These are phyloP conservation scores for Egretta garzetta DNA, from an alignment of 2,113 vertebrate species.

Conservation along the genomic window DNA sequence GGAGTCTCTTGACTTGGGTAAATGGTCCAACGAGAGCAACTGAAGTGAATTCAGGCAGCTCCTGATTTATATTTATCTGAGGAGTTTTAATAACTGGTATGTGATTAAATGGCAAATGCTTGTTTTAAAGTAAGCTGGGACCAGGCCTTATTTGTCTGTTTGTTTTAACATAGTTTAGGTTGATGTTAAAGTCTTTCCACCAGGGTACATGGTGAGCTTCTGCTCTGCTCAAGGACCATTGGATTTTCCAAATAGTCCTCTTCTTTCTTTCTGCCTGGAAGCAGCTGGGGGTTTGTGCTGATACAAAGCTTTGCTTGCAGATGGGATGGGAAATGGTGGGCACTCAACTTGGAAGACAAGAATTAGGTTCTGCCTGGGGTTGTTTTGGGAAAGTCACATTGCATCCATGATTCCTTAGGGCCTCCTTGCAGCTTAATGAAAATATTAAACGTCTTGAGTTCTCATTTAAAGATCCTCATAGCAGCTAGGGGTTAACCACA, in stretches of 20 bases:
- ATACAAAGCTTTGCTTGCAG: background rate
- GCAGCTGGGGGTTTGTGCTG: background rate
- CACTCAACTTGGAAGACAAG: background rate
- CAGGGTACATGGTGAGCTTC: background rate
- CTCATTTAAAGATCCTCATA: background rate
- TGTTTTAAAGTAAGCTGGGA: background rate
- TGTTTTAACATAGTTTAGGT: background rate
- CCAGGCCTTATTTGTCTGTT: background rate
- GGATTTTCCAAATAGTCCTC: background rate
- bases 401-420: fast-evolving
- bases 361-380: background rate
- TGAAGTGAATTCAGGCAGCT: background rate
- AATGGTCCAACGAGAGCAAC: background rate
- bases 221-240: background rate
- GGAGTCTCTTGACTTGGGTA: background rate
- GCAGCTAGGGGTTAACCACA: background rate
- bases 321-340: background rate
- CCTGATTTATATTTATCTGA: background rate
- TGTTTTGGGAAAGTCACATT: background rate
- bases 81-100: background rate
- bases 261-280: background rate
- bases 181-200: background rate
- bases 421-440: background rate
- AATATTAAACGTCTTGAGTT: background rate
- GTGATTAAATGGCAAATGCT: background rate